phyloP scores from a whole-genome alignment of 2,888 invertebrate species.

The Drosophila paranaensis region DNA sequence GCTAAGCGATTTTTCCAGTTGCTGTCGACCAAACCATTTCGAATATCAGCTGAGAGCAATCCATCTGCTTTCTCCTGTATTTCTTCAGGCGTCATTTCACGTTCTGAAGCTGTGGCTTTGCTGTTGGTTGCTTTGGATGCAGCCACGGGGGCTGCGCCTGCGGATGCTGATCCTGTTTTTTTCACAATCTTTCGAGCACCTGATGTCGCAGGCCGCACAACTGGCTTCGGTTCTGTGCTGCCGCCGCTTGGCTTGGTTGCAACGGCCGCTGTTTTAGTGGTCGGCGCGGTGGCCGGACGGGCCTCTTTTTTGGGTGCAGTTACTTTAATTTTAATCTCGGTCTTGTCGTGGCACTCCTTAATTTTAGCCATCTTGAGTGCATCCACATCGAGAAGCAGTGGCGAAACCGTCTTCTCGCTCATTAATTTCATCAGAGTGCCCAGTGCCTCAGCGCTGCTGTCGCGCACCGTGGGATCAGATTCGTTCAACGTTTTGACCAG shows the following conservation, averaged over 20 bases:
- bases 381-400: slow-evolving; percentile 95
- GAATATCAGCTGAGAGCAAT: slow-evolving; percentile 88
- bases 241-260: slow-evolving; percentile 80
- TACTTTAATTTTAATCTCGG: slow-evolving; percentile 92
- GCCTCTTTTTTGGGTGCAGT: slow-evolving; percentile 87
- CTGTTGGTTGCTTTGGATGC: slow-evolving; percentile 79
- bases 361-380: slow-evolving; percentile 96
- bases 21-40: slow-evolving; percentile 89
- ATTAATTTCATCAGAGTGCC: slow-evolving; percentile 97
- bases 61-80: slow-evolving; percentile 90
- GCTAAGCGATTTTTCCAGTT: slow-evolving; percentile 95
- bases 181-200: slow-evolving; percentile 40
- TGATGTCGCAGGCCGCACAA: slow-evolving; percentile 80
- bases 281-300: slow-evolving; percentile 83
- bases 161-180: slow-evolving; percentile 38
- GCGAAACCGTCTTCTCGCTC: slow-evolving; percentile 94
- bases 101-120: slow-evolving; percentile 86
- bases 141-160: slow-evolving; percentile 55
- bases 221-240: slow-evolving; percentile 79
- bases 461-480: slow-evolving; percentile 94
- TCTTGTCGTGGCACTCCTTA: slow-evolving; percentile 97
- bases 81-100: slow-evolving; percentile 91
- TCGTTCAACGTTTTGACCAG: slow-evolving; percentile 89
- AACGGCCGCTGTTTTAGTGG: slow-evolving; percentile 77
- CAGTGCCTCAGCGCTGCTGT: slow-evolving; percentile 95